Evolutionary conservation across 2,797 vertebrate species (phyloP).

Genomic region (Cynopterus sphinx): DNA sequence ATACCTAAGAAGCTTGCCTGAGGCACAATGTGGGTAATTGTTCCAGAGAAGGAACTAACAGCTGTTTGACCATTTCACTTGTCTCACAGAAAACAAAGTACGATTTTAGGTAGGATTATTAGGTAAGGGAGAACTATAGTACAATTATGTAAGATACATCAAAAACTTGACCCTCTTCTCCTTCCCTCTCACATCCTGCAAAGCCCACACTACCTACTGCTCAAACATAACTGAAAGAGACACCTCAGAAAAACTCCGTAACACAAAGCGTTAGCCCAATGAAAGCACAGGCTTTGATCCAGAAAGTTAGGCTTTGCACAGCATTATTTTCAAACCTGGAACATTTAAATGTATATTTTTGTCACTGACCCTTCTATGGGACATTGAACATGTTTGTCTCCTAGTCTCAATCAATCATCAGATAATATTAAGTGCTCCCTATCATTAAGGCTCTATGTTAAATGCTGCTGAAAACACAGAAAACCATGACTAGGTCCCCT

Average conservation of each 20-base stretch:
- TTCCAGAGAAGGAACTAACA: not conserved
- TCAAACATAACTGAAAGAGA: not conserved
- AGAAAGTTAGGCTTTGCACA: not conserved
- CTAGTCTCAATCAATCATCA: not conserved
- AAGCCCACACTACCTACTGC: slow-evolving; percentile 30
- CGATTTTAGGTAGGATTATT: not conserved
- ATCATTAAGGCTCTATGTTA: not conserved
- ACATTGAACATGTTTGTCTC: not conserved
- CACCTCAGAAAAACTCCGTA: not conserved
- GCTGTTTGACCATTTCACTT: not conserved
- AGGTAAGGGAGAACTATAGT: not conserved
- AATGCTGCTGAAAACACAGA: not conserved
- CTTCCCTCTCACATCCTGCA: not conserved
- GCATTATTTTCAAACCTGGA: not conserved
- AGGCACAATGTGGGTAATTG: not conserved
- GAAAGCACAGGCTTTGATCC: not conserved
- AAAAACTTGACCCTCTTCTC: slow-evolving; percentile 30
- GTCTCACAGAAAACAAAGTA: not conserved
- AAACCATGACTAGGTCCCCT: not conserved
- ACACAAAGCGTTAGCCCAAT: not conserved
- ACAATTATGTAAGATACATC: slow-evolving; percentile 60
- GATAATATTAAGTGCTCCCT: not conserved
- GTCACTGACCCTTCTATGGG: not conserved
- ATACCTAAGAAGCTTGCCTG: not conserved
- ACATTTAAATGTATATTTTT: not conserved